phyloP scores from a whole-genome alignment of 2,888 invertebrate genomes.

The Silvanus unidentatus region DNA sequence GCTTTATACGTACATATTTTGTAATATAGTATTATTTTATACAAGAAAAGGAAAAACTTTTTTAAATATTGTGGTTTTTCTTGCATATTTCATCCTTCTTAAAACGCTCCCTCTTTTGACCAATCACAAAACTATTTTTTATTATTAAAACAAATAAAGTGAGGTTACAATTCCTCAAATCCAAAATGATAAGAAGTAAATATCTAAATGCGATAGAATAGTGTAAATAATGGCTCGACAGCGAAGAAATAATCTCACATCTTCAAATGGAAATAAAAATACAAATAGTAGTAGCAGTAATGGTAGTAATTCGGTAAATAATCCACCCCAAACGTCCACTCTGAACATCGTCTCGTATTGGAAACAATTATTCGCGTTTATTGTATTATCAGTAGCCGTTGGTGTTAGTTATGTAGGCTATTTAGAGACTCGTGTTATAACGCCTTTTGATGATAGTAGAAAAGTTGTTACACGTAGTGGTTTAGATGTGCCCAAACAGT shows the following conservation, averaged over 20 bases:
- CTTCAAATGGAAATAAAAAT: slow-evolving; percentile 28
- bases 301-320: slow-evolving; percentile 38
- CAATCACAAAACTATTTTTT: no score
- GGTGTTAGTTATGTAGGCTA: slow-evolving; percentile 77
- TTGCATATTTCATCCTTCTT: no score
- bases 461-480: slow-evolving; percentile 50
- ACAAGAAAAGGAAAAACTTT: no score
- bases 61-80: no score
- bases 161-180: no score
- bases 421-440: slow-evolving; percentile 81
- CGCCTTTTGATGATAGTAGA: slow-evolving; percentile 63
- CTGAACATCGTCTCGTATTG: slow-evolving; percentile 43
- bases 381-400: slow-evolving; percentile 63
- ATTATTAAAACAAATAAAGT: no score
- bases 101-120: no score
- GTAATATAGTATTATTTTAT: no score
- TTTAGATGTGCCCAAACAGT: slow-evolving; percentile 66
- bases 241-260: slow-evolving; percentile 12
- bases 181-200: no score
- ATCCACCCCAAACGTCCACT: slow-evolving; percentile 25
- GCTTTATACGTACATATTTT: no score
- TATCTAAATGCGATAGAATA: no score
- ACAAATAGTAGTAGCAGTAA: slow-evolving; percentile 45
- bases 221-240: slow-evolving; percentile 17
- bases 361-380: slow-evolving; percentile 57